These are phyloP conservation scores for Drosophila nikananu DNA, from an alignment of 1,140 invertebrate species.

Conservation along the genomic window DNA sequence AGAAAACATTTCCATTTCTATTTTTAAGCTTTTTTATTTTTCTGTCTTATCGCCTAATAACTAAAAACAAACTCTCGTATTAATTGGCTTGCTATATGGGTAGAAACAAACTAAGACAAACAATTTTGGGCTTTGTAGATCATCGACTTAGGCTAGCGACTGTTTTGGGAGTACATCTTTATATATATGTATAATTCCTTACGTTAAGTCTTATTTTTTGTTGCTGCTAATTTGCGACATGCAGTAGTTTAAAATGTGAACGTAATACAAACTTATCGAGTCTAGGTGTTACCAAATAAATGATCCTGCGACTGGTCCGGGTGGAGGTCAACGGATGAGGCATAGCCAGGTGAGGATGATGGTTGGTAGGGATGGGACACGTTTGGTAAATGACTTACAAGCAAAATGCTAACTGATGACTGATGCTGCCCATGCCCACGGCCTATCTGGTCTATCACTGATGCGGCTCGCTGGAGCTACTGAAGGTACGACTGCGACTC, in stretches of 20 bases:
- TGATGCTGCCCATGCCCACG: constrained; percentile 15
- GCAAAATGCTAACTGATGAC: constrained; percentile 47
- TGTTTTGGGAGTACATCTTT: constrained; percentile 47
- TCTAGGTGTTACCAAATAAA: constrained; percentile 34
- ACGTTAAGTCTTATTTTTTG: constrained; percentile 50
- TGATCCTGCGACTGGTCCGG: constrained; percentile 27
- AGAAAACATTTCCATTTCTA: constrained; percentile 24
- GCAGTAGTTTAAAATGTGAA: constrained; percentile 46
- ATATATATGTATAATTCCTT: constrained; percentile 46
- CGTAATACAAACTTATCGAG: constrained; percentile 53
- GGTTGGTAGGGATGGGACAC: constrained; percentile 26
- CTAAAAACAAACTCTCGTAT: constrained; percentile 48
- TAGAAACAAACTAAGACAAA: constrained; percentile 49
- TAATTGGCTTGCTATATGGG: constrained; percentile 19
- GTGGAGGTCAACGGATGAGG: constrained; percentile 38
- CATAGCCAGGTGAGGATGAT: constrained; percentile 57
- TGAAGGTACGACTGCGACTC: constrained; percentile 79
- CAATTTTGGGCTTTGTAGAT: constrained; percentile 35
- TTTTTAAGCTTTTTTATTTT: constrained; percentile 38
- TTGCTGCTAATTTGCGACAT: constrained; percentile 49
- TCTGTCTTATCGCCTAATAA: constrained; percentile 31
- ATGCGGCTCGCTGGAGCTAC: constrained; percentile 67
- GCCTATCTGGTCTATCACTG: constrained; percentile 52
- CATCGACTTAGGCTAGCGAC: constrained; percentile 45
- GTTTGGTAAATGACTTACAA: constrained; percentile 36